These are phyloP conservation scores for Drosophila ananassae DNA, from an alignment of 1,140 invertebrate genomes.

Conservation along the genomic window DNA sequence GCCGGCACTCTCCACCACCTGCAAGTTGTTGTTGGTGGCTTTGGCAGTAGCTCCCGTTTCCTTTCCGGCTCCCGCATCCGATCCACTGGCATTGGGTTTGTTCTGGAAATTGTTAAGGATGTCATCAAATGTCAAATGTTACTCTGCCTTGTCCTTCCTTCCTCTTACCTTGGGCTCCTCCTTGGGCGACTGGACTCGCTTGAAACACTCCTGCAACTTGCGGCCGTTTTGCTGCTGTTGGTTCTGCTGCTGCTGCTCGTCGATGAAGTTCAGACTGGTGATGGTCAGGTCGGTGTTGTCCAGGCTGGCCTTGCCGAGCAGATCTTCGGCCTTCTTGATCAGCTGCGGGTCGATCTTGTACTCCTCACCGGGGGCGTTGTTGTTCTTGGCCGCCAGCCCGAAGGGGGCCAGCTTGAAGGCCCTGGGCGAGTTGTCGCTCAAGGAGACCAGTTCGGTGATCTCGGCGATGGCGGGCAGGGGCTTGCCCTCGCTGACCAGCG, in stretches of 20 bases:
- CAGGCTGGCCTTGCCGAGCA: slow-evolving; percentile 83
- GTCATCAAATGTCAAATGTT: background rate
- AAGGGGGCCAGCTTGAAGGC: slow-evolving; percentile 78
- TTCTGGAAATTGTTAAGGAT: background rate
- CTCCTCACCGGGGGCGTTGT: slow-evolving; percentile 64
- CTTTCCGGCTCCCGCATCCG: slow-evolving; percentile 7
- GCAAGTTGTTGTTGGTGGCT: slow-evolving; percentile 67
- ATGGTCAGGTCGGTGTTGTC: slow-evolving; percentile 87
- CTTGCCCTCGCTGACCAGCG: slow-evolving; percentile 84
- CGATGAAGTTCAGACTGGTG: slow-evolving; percentile 86
- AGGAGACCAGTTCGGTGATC: slow-evolving; percentile 85
- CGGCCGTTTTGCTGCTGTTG: slow-evolving; percentile 60
- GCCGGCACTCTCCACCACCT: slow-evolving; percentile 84
- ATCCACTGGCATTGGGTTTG: slow-evolving; percentile 4
- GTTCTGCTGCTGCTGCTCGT: slow-evolving; percentile 84
- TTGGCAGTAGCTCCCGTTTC: slow-evolving; percentile 8
- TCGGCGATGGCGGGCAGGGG: slow-evolving; percentile 85
- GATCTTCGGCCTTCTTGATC: slow-evolving; percentile 81
- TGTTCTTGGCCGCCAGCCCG: slow-evolving; percentile 63
- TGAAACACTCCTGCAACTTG: slow-evolving; percentile 73
- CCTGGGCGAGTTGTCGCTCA: slow-evolving; percentile 83
- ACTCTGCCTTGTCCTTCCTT: too few relatives aligned
- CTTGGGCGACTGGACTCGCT: slow-evolving; percentile 62
- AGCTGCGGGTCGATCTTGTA: slow-evolving; percentile 83
- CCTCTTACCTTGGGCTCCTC: slow-evolving; percentile 55